phyloP scores from a whole-genome alignment of 2,888 invertebrate species.

The Tetragonisca angustula region DNA sequence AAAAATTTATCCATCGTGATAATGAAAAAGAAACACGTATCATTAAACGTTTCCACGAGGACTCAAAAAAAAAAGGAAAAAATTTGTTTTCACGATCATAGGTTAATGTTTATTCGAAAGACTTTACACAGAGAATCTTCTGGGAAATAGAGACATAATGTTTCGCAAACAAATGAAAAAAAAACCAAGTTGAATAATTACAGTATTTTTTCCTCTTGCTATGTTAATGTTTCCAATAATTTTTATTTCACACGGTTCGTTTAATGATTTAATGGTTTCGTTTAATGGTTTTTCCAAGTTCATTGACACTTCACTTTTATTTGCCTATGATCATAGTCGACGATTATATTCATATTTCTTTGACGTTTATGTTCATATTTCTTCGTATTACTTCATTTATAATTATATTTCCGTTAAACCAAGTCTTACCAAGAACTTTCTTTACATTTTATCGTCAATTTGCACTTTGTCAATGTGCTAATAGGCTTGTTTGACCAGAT shows the following conservation, averaged over 20 bases:
- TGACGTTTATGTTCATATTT: too few species aligned
- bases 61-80: neutral
- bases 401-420: neutral
- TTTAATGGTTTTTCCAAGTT: neutral
- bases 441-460: neutral
- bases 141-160: slow-evolving; percentile 16
- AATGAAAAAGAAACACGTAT: neutral
- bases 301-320: slow-evolving; percentile 17
- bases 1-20: neutral
- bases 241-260: neutral
- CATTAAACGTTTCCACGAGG: neutral
- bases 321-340: neutral
- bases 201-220: neutral
- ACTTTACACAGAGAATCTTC: slow-evolving; percentile 19
- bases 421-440: neutral
- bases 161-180: slow-evolving; percentile 4
- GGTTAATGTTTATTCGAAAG: neutral
- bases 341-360: too few species aligned
- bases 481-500: neutral
- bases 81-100: neutral
- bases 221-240: neutral
- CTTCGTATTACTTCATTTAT: too few species aligned
- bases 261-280: neutral
- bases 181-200: neutral
- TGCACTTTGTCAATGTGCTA: neutral